Base-by-base conservation (phyloP, 2,797 vertebrate genomes). In the Arrhamphus sclerolepis region DNA sequence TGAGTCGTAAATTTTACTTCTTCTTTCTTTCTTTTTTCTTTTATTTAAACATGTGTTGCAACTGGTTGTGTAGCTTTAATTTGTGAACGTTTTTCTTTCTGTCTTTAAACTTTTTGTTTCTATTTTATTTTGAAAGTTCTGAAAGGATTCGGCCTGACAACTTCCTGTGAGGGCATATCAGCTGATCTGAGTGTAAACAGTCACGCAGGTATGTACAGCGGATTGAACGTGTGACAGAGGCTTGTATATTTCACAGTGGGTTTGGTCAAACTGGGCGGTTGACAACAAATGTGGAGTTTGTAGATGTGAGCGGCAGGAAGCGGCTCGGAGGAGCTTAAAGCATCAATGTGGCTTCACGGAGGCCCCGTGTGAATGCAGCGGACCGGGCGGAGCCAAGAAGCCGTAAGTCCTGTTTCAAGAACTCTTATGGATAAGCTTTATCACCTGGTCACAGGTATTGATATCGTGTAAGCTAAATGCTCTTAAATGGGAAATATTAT, bases 121-220 rank as follows among this genome's bases (percentile, higher is more conserved):
- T 28, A 16, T 42, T 74, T 90, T 88, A 85, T 74, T 84, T 71
- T 89, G 86, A 89, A 86, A 72, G 16, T 11, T 1, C 1, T 0
- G 0, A 2, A 3, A 17, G 0, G 6, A 5, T 6, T 4, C 0
- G 2, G 0, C 8, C 3, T 0, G 7, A 6, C 1, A 6, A 66
- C 0, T 84, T 87, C 87, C 79, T 80, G 13, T 55, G 1, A 7
- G 41, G 2, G 7, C 0, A 1, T 63, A 83, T 89, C 88, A 90
- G 87, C 88, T 89, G 89, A 87, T 78, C 41, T 19, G 1, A 21
- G 48, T 80, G 84, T 87, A 86, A 88, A 90, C 84, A 88, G 56
- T 75, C 21, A 28, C 39, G 13, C 19, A 7, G 17, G 7, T 16
- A 28, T 22, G 54, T 24, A 26, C 24, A 26, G 24, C 3, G 24